Evolutionary conservation across 92 coral and sea anemone genomes (phyloP).

Genomic region (Porites evermanni): DNA sequence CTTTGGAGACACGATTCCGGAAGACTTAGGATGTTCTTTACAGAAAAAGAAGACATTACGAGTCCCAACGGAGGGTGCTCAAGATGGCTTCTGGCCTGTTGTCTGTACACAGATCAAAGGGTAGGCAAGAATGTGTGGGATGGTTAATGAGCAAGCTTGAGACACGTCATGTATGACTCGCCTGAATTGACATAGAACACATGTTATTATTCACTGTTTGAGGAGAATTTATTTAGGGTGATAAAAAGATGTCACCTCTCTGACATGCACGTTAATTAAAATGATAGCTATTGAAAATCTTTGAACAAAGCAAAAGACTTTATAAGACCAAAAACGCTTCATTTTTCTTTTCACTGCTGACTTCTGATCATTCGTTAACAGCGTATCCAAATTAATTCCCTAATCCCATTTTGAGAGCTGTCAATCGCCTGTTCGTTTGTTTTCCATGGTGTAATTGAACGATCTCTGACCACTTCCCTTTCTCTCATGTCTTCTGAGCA

Average conservation of each 20-base stretch:
- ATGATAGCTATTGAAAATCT: slow-evolving; percentile 93
- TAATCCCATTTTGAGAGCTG: slow-evolving; percentile 87
- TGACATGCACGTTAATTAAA: slow-evolving; percentile 96
- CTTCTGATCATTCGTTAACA: slow-evolving; percentile 90
- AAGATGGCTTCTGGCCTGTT: slow-evolving; percentile 94
- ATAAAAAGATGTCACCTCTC: slow-evolving; percentile 95
- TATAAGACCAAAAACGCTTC: slow-evolving; percentile 80
- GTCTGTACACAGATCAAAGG: slow-evolving; percentile 87
- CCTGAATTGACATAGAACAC: slow-evolving; percentile 97
- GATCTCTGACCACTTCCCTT: slow-evolving; percentile 82
- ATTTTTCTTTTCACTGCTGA: slow-evolving; percentile 57
- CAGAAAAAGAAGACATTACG: slow-evolving; percentile 97
- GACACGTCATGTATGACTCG: slow-evolving; percentile 94
- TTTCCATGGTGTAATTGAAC: slow-evolving; percentile 85
- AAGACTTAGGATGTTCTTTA: slow-evolving; percentile 90
- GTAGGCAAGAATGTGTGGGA: slow-evolving; percentile 89
- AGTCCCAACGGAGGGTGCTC: slow-evolving; percentile 70
- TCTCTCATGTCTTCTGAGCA: slow-evolving; percentile 66
- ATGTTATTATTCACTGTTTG: slow-evolving; percentile 97
- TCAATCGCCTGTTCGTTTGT: slow-evolving; percentile 77
- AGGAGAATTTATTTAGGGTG: slow-evolving; percentile 99
- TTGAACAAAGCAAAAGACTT: slow-evolving; percentile 85
- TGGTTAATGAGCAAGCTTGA: slow-evolving; percentile 79
- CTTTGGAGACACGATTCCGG: slow-evolving; percentile 87
- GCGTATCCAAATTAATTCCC: slow-evolving; percentile 84